Base-by-base conservation (phyloP, 2,888 invertebrate species). In the Osedax frankpressi region DNA sequence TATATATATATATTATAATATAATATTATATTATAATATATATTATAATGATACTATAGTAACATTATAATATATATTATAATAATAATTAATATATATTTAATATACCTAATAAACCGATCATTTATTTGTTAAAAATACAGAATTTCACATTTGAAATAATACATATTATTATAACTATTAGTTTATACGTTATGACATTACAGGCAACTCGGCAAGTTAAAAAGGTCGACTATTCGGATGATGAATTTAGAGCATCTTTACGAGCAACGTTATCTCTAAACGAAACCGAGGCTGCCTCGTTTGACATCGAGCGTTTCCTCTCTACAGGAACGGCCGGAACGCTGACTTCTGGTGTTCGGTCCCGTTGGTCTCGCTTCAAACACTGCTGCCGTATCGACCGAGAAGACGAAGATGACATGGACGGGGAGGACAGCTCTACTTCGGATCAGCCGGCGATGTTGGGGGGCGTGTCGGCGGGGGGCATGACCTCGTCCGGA, bases 321-420 rank as follows among this genome's bases (percentile, higher is more conserved):
- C 44, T 44, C 6, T 44, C 44, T 19, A 28, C 69, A 75, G 44
- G 6, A 73, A 28, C 73, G 74, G 30, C n/a, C 30, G 44, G 44
- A 62, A 3, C 63, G 30, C 19, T 60, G 59, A 2, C 59, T 30
- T 2, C 59, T 44, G 67, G 67, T 70, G 0, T 75, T 30, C 67
- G 67, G 72, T 19, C 6, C 19, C 19, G 28, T 63, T 26, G 75
- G 24, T 14, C n/a, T 19, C 11, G 28, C 3, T 26, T 70, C 30
- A 74, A n/a, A 19, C 24, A 68, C 27, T 81, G 81, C 75, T 78
- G 80, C 70, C 79, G 78, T 88, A 83, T 90, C 62, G 85, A 90
- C 30, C 88, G 89, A 76, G 93, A 93, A 81, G 67, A 65, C n/a
- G 27, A 30, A 30, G 89, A 90, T 24, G 83, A 81, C 70, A 78